Evolutionary conservation across 2,797 vertebrate species (phyloP).

Genomic region (Acridotheres tristis): DNA sequence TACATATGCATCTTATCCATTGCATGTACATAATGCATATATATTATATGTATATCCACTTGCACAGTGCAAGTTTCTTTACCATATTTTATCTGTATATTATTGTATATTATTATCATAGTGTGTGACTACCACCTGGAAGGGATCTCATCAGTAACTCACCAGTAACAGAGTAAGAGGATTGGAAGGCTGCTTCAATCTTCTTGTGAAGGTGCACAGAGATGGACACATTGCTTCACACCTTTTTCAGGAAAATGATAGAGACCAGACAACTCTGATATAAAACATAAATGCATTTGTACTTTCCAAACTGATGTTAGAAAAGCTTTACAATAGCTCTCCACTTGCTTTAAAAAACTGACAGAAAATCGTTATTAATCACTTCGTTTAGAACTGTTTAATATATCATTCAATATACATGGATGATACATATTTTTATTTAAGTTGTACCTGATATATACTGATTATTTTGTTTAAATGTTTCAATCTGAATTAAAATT

Average conservation of each 20-base stretch:
- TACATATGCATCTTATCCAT: neutral
- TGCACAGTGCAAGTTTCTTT: neutral
- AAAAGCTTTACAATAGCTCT: neutral
- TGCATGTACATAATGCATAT: no score
- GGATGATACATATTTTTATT: neutral
- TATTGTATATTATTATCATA: neutral
- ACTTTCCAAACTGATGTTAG: neutral
- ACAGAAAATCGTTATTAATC: neutral
- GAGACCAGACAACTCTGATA: neutral
- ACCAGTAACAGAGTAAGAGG: neutral
- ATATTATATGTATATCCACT: neutral
- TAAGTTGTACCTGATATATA: neutral
- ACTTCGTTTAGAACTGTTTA: neutral
- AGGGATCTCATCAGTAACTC: neutral
- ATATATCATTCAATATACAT: neutral
- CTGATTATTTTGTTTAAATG: neutral
- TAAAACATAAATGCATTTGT: neutral
- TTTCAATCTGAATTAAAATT: neutral
- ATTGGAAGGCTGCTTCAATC: neutral
- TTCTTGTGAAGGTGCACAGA: neutral
- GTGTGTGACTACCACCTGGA: neutral
- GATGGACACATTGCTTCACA: neutral
- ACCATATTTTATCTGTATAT: neutral
- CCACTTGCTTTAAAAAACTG: neutral
- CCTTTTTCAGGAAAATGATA: neutral